Conservation (phyloP, 2,888 invertebrate species). For the Amorpha juglandis region DNA sequence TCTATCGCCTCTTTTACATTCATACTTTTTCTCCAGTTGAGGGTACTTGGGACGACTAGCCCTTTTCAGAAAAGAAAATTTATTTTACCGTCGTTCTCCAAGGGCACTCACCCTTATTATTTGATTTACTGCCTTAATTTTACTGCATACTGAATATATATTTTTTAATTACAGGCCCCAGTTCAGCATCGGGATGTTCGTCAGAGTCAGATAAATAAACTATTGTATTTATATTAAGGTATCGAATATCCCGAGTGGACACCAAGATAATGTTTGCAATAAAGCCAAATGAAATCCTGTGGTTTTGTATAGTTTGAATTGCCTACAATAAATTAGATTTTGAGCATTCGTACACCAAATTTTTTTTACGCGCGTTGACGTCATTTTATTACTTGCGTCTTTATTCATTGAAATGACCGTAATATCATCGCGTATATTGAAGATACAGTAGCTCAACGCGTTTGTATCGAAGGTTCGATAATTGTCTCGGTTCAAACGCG, state of each 20-base stretch:
- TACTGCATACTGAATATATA: slow-evolving; percentile 20
- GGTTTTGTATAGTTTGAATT: slow-evolving; percentile 25
- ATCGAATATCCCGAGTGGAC: slow-evolving; percentile 43
- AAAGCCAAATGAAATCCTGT: slow-evolving; percentile 10
- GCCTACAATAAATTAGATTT: not conserved
- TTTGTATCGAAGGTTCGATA: too few species aligned
- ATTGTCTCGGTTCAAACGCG: too few species aligned
- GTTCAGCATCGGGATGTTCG: slow-evolving; percentile 86
- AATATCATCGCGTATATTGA: too few species aligned
- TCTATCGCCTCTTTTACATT: too few species aligned
- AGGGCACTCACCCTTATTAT: too few species aligned
- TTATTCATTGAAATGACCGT: too few species aligned
- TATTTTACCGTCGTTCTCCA: too few species aligned
- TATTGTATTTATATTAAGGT: slow-evolving; percentile 37
- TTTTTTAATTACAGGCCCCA: slow-evolving; percentile 73
- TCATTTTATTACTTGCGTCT: not conserved
- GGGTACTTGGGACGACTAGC: too few species aligned
- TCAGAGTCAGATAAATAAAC: slow-evolving; percentile 83
- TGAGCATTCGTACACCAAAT: not conserved
- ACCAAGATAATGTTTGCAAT: slow-evolving; percentile 35
- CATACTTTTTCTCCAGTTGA: too few species aligned
- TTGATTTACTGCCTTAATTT: too few species aligned
- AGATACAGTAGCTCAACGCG: too few species aligned
- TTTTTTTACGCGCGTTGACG: not conserved
- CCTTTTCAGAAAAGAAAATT: too few species aligned